These are phyloP conservation scores for Diorhabda sublineata DNA, from an alignment of 1,140 invertebrate genomes.

Conservation along the genomic window DNA sequence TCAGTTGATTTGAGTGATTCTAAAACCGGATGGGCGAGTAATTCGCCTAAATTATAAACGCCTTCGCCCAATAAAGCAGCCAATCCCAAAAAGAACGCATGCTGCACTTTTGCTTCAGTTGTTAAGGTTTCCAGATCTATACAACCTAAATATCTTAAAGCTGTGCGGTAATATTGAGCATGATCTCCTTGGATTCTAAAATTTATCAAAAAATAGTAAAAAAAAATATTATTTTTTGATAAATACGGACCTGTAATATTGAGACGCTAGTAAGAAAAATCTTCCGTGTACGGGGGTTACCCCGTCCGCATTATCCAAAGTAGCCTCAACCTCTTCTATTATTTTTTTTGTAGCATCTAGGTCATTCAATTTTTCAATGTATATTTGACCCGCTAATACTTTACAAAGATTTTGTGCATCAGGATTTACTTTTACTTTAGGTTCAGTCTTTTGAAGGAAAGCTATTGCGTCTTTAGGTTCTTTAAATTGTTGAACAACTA, in stretches of 20 bases:
- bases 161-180: constrained; percentile 91
- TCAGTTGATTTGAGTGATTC: constrained; percentile 77
- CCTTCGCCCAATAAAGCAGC: constrained; percentile 92
- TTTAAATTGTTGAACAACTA: constrained; percentile 74
- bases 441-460: constrained; percentile 81
- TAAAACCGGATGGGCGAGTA: constrained; percentile 91
- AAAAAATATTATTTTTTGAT: too few relatives aligned
- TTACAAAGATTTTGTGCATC: constrained; percentile 84
- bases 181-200: constrained; percentile 76
- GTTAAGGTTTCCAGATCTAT: constrained; percentile 68
- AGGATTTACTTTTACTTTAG: constrained; percentile 82
- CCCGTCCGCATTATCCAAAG: constrained; percentile 85
- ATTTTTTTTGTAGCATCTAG: constrained; percentile 80
- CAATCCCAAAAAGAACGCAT: constrained; percentile 87
- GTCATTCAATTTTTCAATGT: constrained; percentile 77
- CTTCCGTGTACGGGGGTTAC: constrained; percentile 89
- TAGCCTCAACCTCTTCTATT: constrained; percentile 83
- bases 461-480: constrained; percentile 77
- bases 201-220: not conserved
- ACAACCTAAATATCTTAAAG: constrained; percentile 92
- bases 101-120: constrained; percentile 67
- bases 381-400: constrained; percentile 80
- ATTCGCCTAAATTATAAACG: constrained; percentile 96
- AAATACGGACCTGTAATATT: constrained; percentile 67
- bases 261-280: constrained; percentile 91